Conservation (phyloP, 2,888 invertebrate species). For the Tachina fera region DNA sequence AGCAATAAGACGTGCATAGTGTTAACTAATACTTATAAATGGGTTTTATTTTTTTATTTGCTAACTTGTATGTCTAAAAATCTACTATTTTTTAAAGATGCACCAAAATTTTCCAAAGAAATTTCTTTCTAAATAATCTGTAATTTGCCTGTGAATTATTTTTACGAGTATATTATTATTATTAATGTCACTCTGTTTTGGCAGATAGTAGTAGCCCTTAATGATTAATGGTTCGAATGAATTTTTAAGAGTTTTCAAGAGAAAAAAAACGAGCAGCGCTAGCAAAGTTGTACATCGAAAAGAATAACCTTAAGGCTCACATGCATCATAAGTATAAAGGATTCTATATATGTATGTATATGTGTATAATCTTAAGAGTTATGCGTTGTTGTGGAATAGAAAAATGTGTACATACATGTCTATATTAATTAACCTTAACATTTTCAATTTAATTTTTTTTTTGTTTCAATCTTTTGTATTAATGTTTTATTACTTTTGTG, state of each 20-base stretch:
- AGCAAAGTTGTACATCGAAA: background rate
- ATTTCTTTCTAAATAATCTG: background rate
- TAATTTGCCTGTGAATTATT: too few species aligned
- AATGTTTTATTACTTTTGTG: constrained; percentile 2
- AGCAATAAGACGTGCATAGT: too few species aligned
- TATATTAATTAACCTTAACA: constrained; percentile 5
- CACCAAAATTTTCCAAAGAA: too few species aligned
- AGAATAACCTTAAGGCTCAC: constrained; percentile 11
- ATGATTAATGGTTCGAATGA: background rate
- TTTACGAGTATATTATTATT: too few species aligned
- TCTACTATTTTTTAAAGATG: background rate
- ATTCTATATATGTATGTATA: constrained; percentile 2
- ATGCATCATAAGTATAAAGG: constrained; percentile 37
- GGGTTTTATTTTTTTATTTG: too few species aligned
- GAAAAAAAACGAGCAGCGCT: background rate
- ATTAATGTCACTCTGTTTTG: too few species aligned
- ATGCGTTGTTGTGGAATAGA: constrained; percentile 67
- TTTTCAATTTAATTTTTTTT: constrained; percentile 1
- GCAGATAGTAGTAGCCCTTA: too few species aligned
- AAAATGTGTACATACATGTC: constrained; percentile 58
- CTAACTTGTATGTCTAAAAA: too few species aligned
- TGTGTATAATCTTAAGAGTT: constrained; percentile 50
- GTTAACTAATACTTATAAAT: too few species aligned
- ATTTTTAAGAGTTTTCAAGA: too few species aligned
- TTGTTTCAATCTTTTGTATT: constrained; percentile 21